Conservation (phyloP, 2,888 invertebrate genomes). For the Cylloceria caligata region DNA sequence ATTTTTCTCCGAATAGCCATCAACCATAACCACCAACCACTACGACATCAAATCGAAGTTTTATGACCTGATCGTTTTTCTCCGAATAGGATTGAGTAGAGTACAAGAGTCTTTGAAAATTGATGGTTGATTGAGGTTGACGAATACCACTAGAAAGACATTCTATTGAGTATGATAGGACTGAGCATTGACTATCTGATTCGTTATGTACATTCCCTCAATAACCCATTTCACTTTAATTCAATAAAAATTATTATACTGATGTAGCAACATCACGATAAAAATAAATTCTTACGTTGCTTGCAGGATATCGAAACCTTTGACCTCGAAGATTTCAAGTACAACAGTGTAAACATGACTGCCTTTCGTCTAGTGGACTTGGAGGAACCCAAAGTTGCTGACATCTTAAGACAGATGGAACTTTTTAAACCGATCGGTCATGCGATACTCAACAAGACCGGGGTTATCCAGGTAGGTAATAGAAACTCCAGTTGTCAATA, state of each 20-base stretch:
- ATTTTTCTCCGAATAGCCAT: too few relatives aligned
- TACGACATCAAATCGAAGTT: too few relatives aligned
- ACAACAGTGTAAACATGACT: conserved; percentile 98
- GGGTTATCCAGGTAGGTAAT: conserved; percentile 88
- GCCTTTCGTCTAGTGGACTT: conserved; percentile 95
- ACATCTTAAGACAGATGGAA: conserved; percentile 93
- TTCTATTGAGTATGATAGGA: too few relatives aligned
- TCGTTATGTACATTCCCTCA: too few relatives aligned
- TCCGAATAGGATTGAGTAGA: too few relatives aligned
- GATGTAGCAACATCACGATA: background rate
- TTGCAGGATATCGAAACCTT: conserved; percentile 94
- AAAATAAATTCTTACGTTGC: background rate
- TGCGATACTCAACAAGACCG: conserved; percentile 89
- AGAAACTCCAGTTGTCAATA: conserved; percentile 52
- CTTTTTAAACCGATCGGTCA: conserved; percentile 94
- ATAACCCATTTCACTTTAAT: too few relatives aligned
- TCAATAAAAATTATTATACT: background rate
- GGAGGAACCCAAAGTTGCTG: conserved; percentile 90
- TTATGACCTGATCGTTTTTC: too few relatives aligned
- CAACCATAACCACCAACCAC: too few relatives aligned
- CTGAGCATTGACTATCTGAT: too few relatives aligned
- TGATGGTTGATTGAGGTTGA: too few relatives aligned
- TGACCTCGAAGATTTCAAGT: conserved; percentile 95
- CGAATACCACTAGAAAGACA: too few relatives aligned
- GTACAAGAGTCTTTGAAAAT: too few relatives aligned